phyloP scores from a whole-genome alignment of 2,113 vertebrate genomes.

The Rhea americana region DNA sequence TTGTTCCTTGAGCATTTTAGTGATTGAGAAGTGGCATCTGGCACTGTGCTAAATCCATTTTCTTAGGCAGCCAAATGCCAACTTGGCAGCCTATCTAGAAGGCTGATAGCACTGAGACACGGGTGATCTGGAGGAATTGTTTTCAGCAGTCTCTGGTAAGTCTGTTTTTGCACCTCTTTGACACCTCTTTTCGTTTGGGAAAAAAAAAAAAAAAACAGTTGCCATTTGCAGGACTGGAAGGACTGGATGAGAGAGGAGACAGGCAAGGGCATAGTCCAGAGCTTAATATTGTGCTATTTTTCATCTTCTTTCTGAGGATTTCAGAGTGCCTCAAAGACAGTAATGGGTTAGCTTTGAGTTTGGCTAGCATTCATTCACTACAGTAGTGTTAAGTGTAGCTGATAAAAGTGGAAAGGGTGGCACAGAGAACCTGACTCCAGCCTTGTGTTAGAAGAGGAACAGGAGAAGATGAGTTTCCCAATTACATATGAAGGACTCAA shows the following conservation, averaged over 20 bases:
- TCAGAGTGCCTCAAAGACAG: neutral
- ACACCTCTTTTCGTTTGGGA: neutral
- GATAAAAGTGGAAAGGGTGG: neutral
- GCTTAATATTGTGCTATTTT: neutral
- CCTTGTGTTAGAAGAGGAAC: neutral
- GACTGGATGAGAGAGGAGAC: neutral
- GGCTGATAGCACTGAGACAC: slow-evolving; percentile 16
- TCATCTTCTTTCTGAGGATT: neutral
- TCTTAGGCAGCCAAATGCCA: slow-evolving; percentile 46
- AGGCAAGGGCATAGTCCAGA: neutral
- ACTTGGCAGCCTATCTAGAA: slow-evolving; percentile 16
- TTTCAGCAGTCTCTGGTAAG: neutral
- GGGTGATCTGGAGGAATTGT: neutral
- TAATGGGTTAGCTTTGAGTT: neutral
- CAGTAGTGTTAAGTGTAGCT: neutral
- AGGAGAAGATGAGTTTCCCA: neutral
- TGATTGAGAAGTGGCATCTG: slow-evolving; percentile 11
- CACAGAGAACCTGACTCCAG: neutral
- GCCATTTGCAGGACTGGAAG: neutral
- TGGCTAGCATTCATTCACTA: neutral
- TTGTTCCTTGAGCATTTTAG: slow-evolving; percentile 34
- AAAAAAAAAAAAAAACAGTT: neutral
- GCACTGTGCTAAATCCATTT: slow-evolving; percentile 38
- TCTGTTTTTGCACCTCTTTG: slow-evolving; percentile 2
- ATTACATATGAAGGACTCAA: neutral